Conservation (phyloP, 2,797 vertebrate genomes). For the Manis javanica region DNA sequence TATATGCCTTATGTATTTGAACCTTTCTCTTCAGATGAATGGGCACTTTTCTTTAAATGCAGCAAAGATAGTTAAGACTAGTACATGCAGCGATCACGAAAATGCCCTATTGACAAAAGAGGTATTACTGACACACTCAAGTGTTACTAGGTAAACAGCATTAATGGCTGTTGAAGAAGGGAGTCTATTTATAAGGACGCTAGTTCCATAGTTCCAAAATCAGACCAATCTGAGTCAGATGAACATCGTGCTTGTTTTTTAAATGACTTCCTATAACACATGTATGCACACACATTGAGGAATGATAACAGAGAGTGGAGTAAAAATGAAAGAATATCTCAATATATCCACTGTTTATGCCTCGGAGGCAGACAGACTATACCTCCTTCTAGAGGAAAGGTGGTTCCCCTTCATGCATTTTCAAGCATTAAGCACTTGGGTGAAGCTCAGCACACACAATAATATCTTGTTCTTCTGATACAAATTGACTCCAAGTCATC, state of each 20-base stretch:
- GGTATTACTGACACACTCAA: conserved; percentile 52
- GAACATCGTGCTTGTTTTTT: conserved; percentile 37
- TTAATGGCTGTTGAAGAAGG: conserved; percentile 38
- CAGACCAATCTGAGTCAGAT: neutral
- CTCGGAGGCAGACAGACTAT: neutral
- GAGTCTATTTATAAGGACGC: neutral
- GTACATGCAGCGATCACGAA: conserved; percentile 36
- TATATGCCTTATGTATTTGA: neutral
- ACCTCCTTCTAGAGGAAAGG: neutral
- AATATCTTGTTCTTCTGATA: neutral
- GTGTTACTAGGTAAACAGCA: conserved; percentile 51
- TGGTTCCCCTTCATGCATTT: neutral
- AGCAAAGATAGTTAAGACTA: neutral
- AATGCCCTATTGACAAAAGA: conserved; percentile 54
- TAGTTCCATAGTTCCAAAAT: conserved; percentile 23
- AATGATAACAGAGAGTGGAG: neutral
- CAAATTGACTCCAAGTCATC: neutral
- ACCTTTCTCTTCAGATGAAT: neutral
- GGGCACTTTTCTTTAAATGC: neutral
- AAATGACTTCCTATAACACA: neutral
- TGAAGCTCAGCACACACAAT: neutral
- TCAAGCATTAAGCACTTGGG: neutral
- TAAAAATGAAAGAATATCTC: neutral
- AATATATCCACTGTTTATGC: neutral
- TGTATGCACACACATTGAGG: neutral